Base-by-base conservation (phyloP, 2,888 invertebrate species). In the Limnephilus rhombicus region DNA sequence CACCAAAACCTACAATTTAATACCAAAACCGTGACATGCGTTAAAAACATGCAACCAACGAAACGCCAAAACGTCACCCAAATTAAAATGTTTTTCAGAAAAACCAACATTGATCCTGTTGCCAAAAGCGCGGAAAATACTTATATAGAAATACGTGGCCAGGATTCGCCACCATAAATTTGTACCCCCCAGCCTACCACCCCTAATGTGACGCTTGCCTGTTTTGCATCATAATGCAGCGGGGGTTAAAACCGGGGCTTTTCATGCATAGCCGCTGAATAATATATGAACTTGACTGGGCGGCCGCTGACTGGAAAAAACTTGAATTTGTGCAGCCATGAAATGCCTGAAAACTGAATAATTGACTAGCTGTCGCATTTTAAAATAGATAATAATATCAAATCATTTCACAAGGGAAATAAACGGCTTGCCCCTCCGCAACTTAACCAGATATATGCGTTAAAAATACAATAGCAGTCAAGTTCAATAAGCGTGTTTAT, bases 141-240 rank as follows among this genome's bases (percentile, higher is more conserved):
- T 24, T 34, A 34, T 18, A 34, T 24, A 37, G 18, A 82, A 83
- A 34, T 83, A 83, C 34, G 83, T 83, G 83, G 41, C 41, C 83
- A 15, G 37, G 83, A 83, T 83, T 4, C 34, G 37, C 83, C 83
- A 7, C 83, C 83, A 37, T 37, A 83, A 83, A 83, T 83, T 83
- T 18, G 24, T 41, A 83, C 24, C 83, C 83, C 83, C 37, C 15
- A 29, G 37, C 83, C 37, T 9, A n/a, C 86, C 29, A 13, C 45
- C 49, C 45, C 24, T 24, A 29, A 45, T 15, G 41, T 45, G 45
- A 29, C 45, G 86, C 29, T 45, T 41, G 49, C 86, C 86, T 86
- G 49, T 45, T 86, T 86, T 86, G 86, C 86, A 86, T 86, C 45
- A 86, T 86, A 86, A 86, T 86, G 86, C 86, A 86, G 45, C 45